A percentile compares a stretch with the other conserved stretches of the same genome.
Conservation (phyloP, 2,113 vertebrate species). For the Arvicanthis niloticus region DNA sequence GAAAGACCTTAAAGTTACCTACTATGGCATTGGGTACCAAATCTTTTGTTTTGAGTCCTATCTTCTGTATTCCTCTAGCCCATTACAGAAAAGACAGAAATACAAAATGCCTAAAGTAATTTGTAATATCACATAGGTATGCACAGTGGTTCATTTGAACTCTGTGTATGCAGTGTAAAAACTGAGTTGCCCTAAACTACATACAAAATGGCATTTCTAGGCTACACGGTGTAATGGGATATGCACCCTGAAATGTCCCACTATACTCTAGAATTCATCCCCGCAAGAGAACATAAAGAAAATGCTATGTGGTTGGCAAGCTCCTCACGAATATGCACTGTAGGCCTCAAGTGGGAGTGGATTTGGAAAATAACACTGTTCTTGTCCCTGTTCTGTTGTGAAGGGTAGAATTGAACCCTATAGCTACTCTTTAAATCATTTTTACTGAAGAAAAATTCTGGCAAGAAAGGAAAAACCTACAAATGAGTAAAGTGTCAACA, state of each 20-base stretch:
- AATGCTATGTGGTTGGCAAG: constrained; percentile 25
- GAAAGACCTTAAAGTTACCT: background rate
- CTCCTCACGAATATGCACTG: constrained; percentile 13
- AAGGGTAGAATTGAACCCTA: constrained; percentile 65
- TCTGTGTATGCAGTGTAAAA: background rate
- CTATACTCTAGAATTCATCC: background rate
- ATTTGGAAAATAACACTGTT: constrained; percentile 57
- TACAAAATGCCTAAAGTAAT: constrained; percentile 30
- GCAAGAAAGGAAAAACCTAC: constrained; percentile 79
- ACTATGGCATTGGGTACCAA: background rate
- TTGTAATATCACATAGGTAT: constrained; percentile 29
- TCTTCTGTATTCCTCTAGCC: background rate
- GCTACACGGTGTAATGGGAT: background rate
- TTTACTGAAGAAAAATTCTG: constrained; percentile 77
- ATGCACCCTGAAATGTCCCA: constrained; percentile 1
- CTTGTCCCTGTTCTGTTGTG: constrained; percentile 60
- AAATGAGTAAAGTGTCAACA: constrained; percentile 75
- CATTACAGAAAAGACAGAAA: constrained; percentile 4
- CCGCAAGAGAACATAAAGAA: constrained; percentile 51
- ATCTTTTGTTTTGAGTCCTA: background rate
- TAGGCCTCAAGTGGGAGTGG: constrained; percentile 34
- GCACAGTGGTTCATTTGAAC: background rate
- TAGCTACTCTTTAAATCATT: constrained; percentile 78
- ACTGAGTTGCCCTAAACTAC: background rate
- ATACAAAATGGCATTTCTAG: constrained; percentile 16